These are phyloP conservation scores for Coptodon rendalli DNA, from an alignment of 2,113 vertebrate genomes.

Conservation along the genomic window DNA sequence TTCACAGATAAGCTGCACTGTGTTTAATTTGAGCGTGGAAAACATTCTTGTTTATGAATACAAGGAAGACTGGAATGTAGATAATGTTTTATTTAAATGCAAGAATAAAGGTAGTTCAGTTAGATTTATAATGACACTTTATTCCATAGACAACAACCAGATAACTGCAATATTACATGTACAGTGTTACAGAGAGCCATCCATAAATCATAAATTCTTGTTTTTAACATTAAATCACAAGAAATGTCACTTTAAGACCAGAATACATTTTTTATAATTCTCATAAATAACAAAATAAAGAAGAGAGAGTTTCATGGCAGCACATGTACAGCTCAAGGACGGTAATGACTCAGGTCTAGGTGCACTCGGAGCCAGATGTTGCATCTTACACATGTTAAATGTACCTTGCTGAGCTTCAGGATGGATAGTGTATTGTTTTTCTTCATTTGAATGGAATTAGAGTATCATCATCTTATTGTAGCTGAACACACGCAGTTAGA, in stretches of 20 bases:
- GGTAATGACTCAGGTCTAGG: neutral
- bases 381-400: neutral
- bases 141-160: constrained; percentile 15
- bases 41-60: neutral
- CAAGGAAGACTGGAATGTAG: neutral
- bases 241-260: neutral
- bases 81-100: constrained; percentile 1
- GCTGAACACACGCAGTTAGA: neutral
- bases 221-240: constrained; percentile 4
- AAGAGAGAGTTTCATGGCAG: neutral
- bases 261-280: neutral
- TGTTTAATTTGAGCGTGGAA: neutral
- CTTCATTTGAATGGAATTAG: neutral
- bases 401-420: neutral
- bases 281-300: neutral
- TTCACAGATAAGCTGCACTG: neutral
- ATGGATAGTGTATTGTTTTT: neutral
- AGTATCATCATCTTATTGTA: fast-evolving
- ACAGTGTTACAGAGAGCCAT: neutral
- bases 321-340: neutral
- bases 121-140: constrained; percentile 14
- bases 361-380: neutral
- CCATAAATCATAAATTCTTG: neutral
- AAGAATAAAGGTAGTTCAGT: neutral
- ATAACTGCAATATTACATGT: neutral